Percentiles rank a stretch among this genome's conserved stretches.
Conservation (phyloP, 2,888 invertebrate genomes). For the Spodoptera exigua region DNA sequence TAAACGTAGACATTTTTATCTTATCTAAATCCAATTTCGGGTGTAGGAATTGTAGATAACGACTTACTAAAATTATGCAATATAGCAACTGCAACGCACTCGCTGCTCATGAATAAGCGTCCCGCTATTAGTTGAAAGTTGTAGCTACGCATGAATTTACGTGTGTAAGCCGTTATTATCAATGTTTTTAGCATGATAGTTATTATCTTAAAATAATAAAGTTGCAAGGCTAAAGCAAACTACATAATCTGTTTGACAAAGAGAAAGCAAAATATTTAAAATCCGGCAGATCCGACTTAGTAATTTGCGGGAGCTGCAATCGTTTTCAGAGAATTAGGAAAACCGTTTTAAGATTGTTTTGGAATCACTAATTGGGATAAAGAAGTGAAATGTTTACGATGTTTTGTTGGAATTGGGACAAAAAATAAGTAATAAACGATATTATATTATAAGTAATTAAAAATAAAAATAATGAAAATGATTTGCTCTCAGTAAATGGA, state of each 20-base stretch:
- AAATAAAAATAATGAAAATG: slow-evolving; percentile 78
- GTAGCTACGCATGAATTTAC: too few relatives aligned
- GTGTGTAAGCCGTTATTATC: too few relatives aligned
- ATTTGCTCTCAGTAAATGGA: slow-evolving; percentile 81
- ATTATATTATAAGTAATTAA: slow-evolving; percentile 65
- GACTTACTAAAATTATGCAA: too few relatives aligned
- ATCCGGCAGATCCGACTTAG: background rate
- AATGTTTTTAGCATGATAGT: too few relatives aligned
- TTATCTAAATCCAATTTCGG: background rate
- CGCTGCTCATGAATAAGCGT: too few relatives aligned
- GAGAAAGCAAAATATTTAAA: background rate
- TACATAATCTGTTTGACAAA: slow-evolving; percentile 21
- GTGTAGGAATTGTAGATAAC: background rate
- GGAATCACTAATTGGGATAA: too few relatives aligned
- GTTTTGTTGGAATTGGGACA: background rate
- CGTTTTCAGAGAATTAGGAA: background rate
- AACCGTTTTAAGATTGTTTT: background rate
- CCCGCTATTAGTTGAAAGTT: too few relatives aligned
- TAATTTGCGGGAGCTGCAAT: slow-evolving; percentile 1
- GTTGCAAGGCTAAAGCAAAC: slow-evolving; percentile 12
- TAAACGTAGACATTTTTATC: background rate
- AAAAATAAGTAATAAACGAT: slow-evolving; percentile 28
- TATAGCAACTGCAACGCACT: too few relatives aligned
- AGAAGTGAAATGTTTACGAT: slow-evolving; percentile 5
- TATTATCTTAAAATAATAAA: too few relatives aligned